phyloP scores from a whole-genome alignment of 1,140 invertebrate species.

The Psix sp. region DNA sequence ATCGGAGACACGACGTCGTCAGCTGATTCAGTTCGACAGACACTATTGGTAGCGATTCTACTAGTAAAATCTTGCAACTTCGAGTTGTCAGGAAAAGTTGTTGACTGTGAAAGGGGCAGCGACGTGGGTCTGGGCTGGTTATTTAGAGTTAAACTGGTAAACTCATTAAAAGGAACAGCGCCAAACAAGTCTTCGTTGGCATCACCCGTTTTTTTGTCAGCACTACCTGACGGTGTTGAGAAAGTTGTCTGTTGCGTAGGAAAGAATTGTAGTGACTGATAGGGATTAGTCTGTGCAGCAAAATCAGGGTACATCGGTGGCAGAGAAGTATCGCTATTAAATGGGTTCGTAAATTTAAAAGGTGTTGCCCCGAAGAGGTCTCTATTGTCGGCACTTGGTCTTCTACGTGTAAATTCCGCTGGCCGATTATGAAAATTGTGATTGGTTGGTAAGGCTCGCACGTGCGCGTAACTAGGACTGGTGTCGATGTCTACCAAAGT shows the following conservation, averaged over 20 bases:
- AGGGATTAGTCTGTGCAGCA: conserved; percentile 23
- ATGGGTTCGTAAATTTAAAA: conserved; percentile 73
- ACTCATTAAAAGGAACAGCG: conserved; percentile 79
- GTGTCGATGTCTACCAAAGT: conserved; percentile 63
- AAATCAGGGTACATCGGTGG: conserved; percentile 32
- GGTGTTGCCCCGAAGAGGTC: conserved; percentile 80
- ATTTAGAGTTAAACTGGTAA: conserved; percentile 67
- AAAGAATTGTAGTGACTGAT: conserved; percentile 32
- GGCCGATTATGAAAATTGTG: conserved; percentile 58
- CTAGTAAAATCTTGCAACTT: conserved; percentile 59
- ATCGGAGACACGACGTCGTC: conserved; percentile 63
- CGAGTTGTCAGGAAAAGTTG: conserved; percentile 61
- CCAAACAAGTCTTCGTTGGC: conserved; percentile 79
- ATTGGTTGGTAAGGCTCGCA: conserved; percentile 21
- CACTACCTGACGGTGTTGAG: not conserved
- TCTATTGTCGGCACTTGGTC: conserved; percentile 55
- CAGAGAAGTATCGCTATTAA: conserved; percentile 50
- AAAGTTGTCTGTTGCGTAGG: conserved; percentile 17
- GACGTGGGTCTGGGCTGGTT: conserved; percentile 69
- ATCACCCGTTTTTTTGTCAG: conserved; percentile 45
- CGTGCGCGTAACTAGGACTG: conserved; percentile 19
- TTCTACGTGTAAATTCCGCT: conserved; percentile 40
- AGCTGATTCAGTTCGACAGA: conserved; percentile 53
- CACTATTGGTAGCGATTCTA: conserved; percentile 63
- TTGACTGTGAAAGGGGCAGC: conserved; percentile 67